Evolutionary conservation across 2,797 vertebrate genomes (phyloP).

Genomic region (Muscicapa striata): DNA sequence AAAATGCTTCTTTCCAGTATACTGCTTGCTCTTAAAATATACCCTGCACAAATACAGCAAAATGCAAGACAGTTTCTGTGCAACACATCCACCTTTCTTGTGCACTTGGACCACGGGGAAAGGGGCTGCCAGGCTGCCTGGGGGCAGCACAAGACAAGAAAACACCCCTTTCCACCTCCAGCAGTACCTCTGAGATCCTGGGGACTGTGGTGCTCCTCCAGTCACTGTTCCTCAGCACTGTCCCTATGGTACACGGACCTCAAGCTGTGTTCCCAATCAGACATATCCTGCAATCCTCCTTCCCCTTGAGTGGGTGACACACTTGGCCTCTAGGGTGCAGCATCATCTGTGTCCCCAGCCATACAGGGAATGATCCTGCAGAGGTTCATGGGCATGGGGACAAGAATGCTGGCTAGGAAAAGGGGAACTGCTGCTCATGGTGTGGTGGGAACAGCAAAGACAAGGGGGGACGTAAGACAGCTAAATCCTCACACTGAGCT

Average conservation of each 20-base stretch:
- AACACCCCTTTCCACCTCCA: background rate
- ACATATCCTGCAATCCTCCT: background rate
- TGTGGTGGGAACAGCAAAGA: no score
- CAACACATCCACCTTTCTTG: background rate
- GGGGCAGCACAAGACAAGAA: background rate
- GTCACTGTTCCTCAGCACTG: background rate
- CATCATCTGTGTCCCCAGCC: background rate
- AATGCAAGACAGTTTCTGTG: background rate
- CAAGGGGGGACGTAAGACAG: no score
- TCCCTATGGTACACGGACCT: background rate
- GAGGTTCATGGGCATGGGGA: background rate
- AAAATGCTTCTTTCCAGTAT: background rate
- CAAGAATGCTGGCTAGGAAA: background rate
- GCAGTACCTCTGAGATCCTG: background rate
- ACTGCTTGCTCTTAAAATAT: background rate
- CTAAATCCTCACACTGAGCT: no score
- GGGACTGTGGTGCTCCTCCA: background rate
- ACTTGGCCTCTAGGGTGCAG: background rate
- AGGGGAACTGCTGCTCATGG: no score
- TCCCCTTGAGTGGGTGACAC: background rate
- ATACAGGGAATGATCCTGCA: background rate
- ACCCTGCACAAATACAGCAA: background rate
- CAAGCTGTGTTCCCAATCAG: background rate
- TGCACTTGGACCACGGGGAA: background rate
- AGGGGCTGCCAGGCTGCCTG: background rate